Evolutionary conservation across 2,888 invertebrate genomes (phyloP), one percentile per base, ranked within the genome.

Genomic region (Pomacea canaliculata): DNA sequence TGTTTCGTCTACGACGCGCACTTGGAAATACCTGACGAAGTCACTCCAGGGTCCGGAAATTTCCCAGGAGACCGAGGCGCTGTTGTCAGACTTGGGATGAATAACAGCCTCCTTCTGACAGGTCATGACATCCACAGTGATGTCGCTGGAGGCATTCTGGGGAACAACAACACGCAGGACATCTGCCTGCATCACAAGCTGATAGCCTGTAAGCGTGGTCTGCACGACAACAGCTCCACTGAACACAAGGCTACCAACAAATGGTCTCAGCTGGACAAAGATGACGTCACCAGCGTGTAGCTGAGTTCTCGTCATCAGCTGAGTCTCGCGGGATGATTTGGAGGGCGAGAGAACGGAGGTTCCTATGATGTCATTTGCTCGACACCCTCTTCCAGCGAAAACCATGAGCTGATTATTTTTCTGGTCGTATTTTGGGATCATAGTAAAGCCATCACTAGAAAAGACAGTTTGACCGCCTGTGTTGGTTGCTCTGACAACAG

Each of bases 401-500:
- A 73, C 68, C 19, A 49, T 27, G 23, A 73, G 18, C 13, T 10
- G 18, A 12, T 73, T 67, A 3, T 68, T 56, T 19, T 37, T 37
- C 37, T 66, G 8, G 48, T 68, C 73, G 13, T 9, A 1, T 19
- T 59, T 7, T 1, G 73, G 60, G 7, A 73, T 46, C 18, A 68
- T 37, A n/a, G 19, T n/a, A 56, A 68, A 73, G n/a, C 73, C 73
- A 16, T 73, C 73, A 8, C 67, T 67, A 37, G 73, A 67, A 37
- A 73, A 60, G 23, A 73, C 48, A 3, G 67, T 23, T 9, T 66
- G 46, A 27, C 73, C 73, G 48, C 73, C 73, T 9, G 73, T 46
- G 9, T 37, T 51, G 1, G 67, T 73, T 7, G 73, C 73, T 66
- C 37, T 73, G 60, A 68, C 46, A 18, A 73, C 59, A 10, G 73